Evolutionary conservation across 2,797 vertebrate species (phyloP), one percentile per base, ranked within the genome.

Genomic region (Molothrus aeneus): DNA sequence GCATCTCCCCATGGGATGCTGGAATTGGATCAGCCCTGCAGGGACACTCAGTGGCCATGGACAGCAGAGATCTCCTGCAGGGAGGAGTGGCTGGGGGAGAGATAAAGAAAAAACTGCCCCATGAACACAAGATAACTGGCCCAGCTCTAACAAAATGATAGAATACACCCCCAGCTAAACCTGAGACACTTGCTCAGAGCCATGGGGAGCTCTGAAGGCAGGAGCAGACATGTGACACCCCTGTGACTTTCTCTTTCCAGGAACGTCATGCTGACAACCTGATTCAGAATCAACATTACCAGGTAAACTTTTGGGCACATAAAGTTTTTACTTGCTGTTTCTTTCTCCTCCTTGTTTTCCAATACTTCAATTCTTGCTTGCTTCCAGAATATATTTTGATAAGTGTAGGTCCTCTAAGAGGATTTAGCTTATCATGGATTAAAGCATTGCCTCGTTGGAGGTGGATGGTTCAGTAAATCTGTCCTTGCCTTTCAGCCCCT

Each of bases 211-310:
- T 25, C 31, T 43, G 38, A 43, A 50, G 40, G 45, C 19, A 20
- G 48, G 63, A 68, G 6, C 34, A 28, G n/a, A 8, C 16, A 45
- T 36, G 34, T 93, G 36, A 73, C 36, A 22, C 14, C 14, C 69
- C 94, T 79, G 61, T 94, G 43, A 71, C 54, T 96, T 96, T 92
- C 97, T 96, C 96, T 95, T 97, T 98, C 68, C 97, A 99, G 99
- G 99, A 99, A 92, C 98, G 98, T 28, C 99, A 99, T 2, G 98
- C 98, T 6, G 99, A 99, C 98, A 99, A 98, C 92, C 97, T 99
- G 97, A 99, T 99, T 56, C 99, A 99, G 97, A 99, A 99, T 91
- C 99, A 99, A 93, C 99, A 99, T 81, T 99, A 99, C 96, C 99
- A 99, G 99, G 99, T 99, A 98, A 96, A 95, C n/a, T 25, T 75